A percentile compares a stretch with the other conserved stretches of the same genome.
These are phyloP conservation scores for Mus caroli DNA, from an alignment of 2,797 vertebrate species.

Conservation along the genomic window DNA sequence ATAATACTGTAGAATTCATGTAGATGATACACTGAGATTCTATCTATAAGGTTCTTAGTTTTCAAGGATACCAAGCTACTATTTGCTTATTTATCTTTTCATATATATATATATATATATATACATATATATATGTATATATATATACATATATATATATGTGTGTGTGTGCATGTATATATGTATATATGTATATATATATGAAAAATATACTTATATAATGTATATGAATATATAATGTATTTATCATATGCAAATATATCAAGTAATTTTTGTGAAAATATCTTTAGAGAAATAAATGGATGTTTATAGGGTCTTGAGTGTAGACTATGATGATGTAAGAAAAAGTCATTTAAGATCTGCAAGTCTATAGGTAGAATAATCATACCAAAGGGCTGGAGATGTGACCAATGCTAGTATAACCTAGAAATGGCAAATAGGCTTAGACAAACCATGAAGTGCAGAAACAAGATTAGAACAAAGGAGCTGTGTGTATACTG, in stretches of 20 bases:
- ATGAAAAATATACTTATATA: not conserved
- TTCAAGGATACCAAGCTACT: not conserved
- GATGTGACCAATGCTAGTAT: not conserved
- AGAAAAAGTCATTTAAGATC: conserved; percentile 15
- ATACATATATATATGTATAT: too few relatives aligned
- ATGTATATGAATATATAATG: not conserved
- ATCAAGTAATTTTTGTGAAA: not conserved
- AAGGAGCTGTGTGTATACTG: not conserved
- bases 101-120: not conserved
- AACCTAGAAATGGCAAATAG: not conserved
- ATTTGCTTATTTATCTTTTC: not conserved
- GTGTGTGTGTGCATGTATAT: not conserved
- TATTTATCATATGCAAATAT: not conserved
- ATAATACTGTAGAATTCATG: not conserved
- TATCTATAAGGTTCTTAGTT: not conserved
- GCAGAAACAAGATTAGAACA: not conserved
- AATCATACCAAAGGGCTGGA: not conserved
- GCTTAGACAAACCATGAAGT: not conserved
- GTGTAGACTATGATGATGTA: not conserved
- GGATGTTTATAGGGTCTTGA: not conserved
- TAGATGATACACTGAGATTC: not conserved
- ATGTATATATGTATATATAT: too few relatives aligned
- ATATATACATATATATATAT: not conserved
- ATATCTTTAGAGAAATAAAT: not conserved
- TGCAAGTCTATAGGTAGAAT: not conserved